Evolutionary conservation across 2,113 vertebrate species (phyloP).

Genomic region (Spheniscus mendiculus): DNA sequence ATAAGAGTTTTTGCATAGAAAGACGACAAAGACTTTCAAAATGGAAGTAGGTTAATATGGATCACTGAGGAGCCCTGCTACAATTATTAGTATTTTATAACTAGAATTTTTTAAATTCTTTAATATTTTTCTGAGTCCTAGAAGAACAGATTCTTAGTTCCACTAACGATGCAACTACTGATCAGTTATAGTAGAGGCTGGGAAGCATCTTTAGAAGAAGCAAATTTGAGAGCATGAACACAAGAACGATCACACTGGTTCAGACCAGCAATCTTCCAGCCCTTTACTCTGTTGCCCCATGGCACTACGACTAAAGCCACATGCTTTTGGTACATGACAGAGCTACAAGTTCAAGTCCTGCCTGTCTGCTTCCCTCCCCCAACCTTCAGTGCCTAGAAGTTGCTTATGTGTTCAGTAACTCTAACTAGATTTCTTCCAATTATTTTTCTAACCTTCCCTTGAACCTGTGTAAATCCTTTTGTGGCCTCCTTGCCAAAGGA

Average conservation of each 20-base stretch:
- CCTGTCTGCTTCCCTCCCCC: background rate
- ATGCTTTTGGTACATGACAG: background rate
- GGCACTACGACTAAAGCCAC: background rate
- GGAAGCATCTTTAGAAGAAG: background rate
- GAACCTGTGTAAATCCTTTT: background rate
- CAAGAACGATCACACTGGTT: rapidly evolving
- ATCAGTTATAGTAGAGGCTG: background rate
- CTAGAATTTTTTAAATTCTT: background rate
- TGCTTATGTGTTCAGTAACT: background rate
- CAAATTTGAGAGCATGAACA: background rate
- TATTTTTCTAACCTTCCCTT: conserved; percentile 6
- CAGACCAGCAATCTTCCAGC: background rate
- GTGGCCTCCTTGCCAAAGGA: background rate
- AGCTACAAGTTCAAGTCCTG: background rate
- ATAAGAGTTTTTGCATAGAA: background rate
- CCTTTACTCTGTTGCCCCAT: background rate
- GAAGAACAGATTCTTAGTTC: background rate
- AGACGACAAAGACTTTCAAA: background rate
- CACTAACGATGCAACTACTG: background rate
- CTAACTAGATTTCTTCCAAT: background rate
- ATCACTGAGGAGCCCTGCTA: background rate
- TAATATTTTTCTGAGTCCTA: background rate
- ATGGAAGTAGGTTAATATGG: background rate
- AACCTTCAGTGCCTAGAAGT: background rate
- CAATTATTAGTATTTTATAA: background rate